phyloP scores from a whole-genome alignment of 2,113 vertebrate genomes.

The Cyprinodon variegatus region DNA sequence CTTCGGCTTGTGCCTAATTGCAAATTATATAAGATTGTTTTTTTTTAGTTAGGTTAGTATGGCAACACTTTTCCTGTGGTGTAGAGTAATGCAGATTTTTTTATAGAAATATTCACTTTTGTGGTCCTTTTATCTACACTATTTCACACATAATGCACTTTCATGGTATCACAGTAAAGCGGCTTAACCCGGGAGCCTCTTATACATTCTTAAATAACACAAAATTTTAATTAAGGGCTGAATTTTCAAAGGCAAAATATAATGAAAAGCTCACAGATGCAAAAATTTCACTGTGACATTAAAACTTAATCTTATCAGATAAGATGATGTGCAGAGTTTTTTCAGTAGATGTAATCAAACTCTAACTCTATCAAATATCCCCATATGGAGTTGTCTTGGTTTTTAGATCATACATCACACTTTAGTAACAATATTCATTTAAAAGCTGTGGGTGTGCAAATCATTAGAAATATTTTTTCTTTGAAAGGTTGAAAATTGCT shows the following conservation, averaged over 20 bases:
- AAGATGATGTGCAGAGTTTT: conserved; percentile 37
- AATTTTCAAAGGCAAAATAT: conserved; percentile 42
- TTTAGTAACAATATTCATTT: conserved; percentile 1
- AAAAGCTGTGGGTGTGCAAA: background rate
- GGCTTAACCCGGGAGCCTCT: conserved; percentile 2
- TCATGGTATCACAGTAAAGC: conserved; percentile 4
- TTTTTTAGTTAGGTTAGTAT: background rate
- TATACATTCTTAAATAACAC: conserved; percentile 16
- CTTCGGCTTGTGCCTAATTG: background rate
- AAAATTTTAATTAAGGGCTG: conserved; percentile 25
- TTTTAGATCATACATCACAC: background rate
- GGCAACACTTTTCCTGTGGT: background rate
- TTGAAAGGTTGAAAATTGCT: background rate
- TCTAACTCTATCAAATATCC: conserved; percentile 23
- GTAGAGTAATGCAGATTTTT: background rate
- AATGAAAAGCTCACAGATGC: conserved; percentile 47
- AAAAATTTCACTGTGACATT: conserved; percentile 43
- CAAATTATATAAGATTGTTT: background rate
- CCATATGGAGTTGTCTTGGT: background rate
- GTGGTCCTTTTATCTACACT: background rate
- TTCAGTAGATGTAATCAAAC: conserved; percentile 51
- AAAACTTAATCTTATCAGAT: conserved; percentile 52
- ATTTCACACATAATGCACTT: background rate
- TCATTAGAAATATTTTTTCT: background rate
- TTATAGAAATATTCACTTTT: conserved; percentile 5